Evolutionary conservation across 2,113 vertebrate genomes (phyloP), one percentile per base, ranked within the genome.

Genomic region (Myxocyprinus asiaticus): DNA sequence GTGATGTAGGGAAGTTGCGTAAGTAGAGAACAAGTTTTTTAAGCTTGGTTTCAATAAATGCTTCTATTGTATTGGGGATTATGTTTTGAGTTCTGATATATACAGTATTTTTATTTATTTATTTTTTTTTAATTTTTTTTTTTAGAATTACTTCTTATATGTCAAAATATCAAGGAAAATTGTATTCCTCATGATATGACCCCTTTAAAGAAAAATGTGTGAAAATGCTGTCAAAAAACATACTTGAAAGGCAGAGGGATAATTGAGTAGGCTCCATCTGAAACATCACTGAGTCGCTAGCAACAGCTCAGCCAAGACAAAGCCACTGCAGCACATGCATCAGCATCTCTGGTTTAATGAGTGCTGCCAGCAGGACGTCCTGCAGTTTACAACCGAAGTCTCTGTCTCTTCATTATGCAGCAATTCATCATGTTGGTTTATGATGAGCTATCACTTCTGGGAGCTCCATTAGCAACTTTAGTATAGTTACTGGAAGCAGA

Each of bases 201-300:
- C 3, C 22, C 22, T 33, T 33, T 3, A 33, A 33, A 33, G 22
- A 48, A 48, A 48, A 48, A 48, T 0, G 6, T 7, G 47, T 82
- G 85, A 69, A 89, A 82, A 79, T 82, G 76, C 84, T 83, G 84
- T 79, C 85, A 69, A 79, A 77, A 67, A 62, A 81, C 66, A 44
- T 59, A 78, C 70, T 88, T 83, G 79, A 88, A 87, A 83, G 56
- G 7, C 64, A 42, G n/a, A 44, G 48, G 55, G 87, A 83, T 86
- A 83, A 86, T 77, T n/a, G 77, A 81, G 69, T 73, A 33, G 51
- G 62, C 64, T n/a, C 61, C 78, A 77, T n/a, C n/a, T n/a, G n/a
- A n/a, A n/a, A n/a, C 58, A 53, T 78, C 1, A 33, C 3, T 33
- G 22, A 33, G 81, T 75, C 62, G 73, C 43, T 79, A 67, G 55